Base-by-base conservation (phyloP, 1,140 invertebrate genomes). In the Drosophila sp. region DNA sequence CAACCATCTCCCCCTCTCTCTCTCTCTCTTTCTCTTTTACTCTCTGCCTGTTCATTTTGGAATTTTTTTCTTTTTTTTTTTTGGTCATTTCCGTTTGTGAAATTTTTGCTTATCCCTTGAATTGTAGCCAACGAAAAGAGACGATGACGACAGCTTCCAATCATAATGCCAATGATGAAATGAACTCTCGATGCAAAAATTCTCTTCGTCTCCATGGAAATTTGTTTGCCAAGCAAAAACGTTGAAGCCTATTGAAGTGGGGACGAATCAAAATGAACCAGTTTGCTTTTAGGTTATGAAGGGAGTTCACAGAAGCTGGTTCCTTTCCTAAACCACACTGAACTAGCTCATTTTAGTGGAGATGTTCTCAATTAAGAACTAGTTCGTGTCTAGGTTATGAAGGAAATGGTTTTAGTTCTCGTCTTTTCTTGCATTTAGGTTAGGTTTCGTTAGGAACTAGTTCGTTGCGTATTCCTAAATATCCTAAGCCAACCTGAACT, bases 101-200 rank as follows among this genome's bases (percentile, higher is more conserved):
- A 79, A 72, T 83, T 83, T 72, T 72, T 47, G 72, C 65, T 66
- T 80, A 80, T 84, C 74, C 76, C 66, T 60, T 38, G 60, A 74
- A 61, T 76, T 66, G 23, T 50, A 8, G 23, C 44, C 66, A 63
- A 55, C 65, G 33, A 11, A 58, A 63, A 63, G 76, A 66, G 65
- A 68, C 58, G 65, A 66, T 67, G 66, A 72, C 70, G 58, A 75
- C 75, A 76, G 79, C 67, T 60, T 55, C 70, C 82, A 82, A 76
- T 86, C 83, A 87, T 87, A 86, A 86, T 87, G 83, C 65, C 83
- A 87, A 87, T 86, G 79, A 86, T 87, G 79, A 86, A 71, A 71
- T 78, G 67, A 75, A 75, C 71, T 70, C 72, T 60, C 11, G 7
- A 1, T 27, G 10, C 8, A 10, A 50, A 27, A 3, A 1, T 23